Evolutionary conservation across 2,113 vertebrate genomes (phyloP).

Genomic region (Archilochus colubris): DNA sequence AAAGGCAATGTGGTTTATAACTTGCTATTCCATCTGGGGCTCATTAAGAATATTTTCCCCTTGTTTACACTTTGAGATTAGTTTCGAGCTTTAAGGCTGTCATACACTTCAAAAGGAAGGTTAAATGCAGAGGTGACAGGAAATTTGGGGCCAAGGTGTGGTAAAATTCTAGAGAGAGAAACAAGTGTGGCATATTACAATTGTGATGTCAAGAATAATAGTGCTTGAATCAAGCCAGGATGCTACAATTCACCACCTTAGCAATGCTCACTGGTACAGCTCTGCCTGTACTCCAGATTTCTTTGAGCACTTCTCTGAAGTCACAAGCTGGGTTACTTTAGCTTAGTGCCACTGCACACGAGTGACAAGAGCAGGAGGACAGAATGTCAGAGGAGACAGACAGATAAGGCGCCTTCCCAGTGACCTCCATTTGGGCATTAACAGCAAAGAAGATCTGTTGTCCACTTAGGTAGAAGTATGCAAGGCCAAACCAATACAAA

Average conservation of each 20-base stretch:
- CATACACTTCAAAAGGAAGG: not conserved
- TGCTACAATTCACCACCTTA: not conserved
- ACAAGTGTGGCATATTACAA: not conserved
- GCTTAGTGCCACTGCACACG: not conserved
- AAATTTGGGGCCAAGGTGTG: not conserved
- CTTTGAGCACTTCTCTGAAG: not conserved
- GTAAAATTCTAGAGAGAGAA: not conserved
- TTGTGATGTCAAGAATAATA: not conserved
- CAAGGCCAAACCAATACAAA: not conserved
- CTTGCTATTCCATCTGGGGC: not conserved
- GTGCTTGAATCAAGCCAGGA: not conserved
- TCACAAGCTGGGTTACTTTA: not conserved
- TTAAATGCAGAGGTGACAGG: constrained; percentile 6
- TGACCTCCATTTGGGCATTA: not conserved
- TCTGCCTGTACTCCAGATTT: not conserved
- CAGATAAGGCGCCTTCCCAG: not conserved
- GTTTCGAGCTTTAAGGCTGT: not conserved
- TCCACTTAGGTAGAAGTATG: not conserved
- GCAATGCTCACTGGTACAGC: not conserved
- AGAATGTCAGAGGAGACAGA: not conserved
- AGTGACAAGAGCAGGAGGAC: not conserved
- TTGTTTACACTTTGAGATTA: constrained; percentile 18
- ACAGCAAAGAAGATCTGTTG: not conserved
- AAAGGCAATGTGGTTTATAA: not conserved
- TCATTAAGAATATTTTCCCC: constrained; percentile 28